Percentiles rank a stretch among this genome's conserved stretches.
Conservation (phyloP, 2,797 vertebrate species). For the Melanogrammus aeglefinus region DNA sequence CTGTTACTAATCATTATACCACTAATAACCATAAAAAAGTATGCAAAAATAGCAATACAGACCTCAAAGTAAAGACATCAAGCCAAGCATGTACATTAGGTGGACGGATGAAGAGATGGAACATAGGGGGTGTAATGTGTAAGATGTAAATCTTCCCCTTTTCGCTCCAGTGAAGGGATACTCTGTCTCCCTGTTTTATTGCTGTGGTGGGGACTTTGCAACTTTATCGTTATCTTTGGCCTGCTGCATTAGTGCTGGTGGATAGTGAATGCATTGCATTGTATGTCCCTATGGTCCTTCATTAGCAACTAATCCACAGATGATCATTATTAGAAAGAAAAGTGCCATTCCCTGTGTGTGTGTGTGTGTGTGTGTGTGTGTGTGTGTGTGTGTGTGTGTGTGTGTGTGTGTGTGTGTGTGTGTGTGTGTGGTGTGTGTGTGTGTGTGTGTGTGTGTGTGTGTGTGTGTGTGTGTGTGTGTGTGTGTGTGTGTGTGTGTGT, state of each 20-base stretch:
- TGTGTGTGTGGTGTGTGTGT: constrained; percentile 15
- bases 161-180: background rate
- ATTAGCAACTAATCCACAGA: constrained; percentile 68
- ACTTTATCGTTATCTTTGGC: background rate
- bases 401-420: constrained; percentile 15
- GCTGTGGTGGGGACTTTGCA: background rate
- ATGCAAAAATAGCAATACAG: background rate
- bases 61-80: background rate
- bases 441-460: constrained; percentile 5
- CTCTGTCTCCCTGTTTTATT: background rate
- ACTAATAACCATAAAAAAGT: background rate
- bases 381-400: constrained; percentile 10
- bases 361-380: constrained; percentile 12
- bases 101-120: background rate
- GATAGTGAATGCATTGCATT: background rate
- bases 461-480: constrained; percentile 11
- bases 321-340: constrained; percentile 60
- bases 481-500: constrained; percentile 7
- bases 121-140: background rate
- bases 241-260: background rate
- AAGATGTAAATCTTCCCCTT: background rate
- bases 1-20: too few species aligned
- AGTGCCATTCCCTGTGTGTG: constrained; percentile 15
- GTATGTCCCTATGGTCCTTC: constrained; percentile 55
- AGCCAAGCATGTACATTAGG: background rate